Conservation (phyloP, 2,888 invertebrate genomes). For the Salticus scenicus region DNA sequence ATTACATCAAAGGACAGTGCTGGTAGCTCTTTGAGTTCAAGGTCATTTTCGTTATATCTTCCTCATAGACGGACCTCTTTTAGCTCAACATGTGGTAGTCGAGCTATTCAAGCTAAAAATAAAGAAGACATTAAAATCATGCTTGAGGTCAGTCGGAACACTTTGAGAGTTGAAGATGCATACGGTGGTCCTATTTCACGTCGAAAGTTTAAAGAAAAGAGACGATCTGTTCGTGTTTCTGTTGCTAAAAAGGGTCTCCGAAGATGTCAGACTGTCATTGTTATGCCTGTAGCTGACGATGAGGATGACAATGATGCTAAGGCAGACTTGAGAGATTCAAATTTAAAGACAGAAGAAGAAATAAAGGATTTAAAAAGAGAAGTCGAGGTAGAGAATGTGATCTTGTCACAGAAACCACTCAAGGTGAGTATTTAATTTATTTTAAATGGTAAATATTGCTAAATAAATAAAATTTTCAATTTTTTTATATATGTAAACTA, state of each 20-base stretch:
- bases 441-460: too few relatives aligned
- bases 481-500: too few relatives aligned
- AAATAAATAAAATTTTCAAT: too few relatives aligned
- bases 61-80: conserved; percentile 43
- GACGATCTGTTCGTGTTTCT: conserved; percentile 56
- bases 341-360: conserved; percentile 38
- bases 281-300: conserved; percentile 59
- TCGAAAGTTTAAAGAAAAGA: conserved; percentile 12
- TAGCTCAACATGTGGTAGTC: conserved; percentile 42
- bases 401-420: conserved; percentile 46
- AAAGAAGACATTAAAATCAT: conserved; percentile 34
- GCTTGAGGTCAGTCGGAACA: conserved; percentile 12
- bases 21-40: conserved; percentile 15
- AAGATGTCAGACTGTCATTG: conserved; percentile 58
- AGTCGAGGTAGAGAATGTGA: conserved; percentile 54
- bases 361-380: conserved; percentile 55
- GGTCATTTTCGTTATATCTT: background rate
- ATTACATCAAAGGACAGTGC: background rate
- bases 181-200: background rate
- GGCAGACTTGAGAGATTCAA: background rate
- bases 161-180: background rate
- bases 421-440: conserved; percentile 32
- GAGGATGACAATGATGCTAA: conserved; percentile 41
- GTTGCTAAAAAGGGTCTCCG: conserved; percentile 43
- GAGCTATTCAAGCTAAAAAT: conserved; percentile 50